These are phyloP conservation scores for Cryptotermes secundus DNA, from an alignment of 1,140 invertebrate species.

Conservation along the genomic window DNA sequence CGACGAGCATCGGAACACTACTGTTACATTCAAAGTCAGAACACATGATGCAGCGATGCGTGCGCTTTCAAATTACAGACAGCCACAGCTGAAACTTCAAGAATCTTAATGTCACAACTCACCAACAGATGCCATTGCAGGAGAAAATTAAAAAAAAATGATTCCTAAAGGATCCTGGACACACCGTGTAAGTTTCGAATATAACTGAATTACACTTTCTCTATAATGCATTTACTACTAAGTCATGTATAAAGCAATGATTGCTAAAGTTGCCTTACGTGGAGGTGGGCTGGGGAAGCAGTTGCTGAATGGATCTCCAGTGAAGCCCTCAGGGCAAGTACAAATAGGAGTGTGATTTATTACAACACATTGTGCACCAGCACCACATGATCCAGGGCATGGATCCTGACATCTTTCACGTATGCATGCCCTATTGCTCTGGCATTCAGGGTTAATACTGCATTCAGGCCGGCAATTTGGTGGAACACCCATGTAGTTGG, in stretches of 20 bases:
- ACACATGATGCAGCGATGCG: too few relatives aligned
- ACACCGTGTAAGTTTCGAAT: too few relatives aligned
- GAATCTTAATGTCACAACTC: too few relatives aligned
- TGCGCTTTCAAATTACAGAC: too few relatives aligned
- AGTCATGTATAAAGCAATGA: neutral
- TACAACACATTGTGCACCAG: conserved; percentile 58
- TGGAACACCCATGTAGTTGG: conserved; percentile 61
- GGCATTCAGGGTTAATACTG: conserved; percentile 68
- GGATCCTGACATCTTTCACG: conserved; percentile 71
- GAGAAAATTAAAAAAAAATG: too few relatives aligned
- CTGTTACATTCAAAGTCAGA: too few relatives aligned
- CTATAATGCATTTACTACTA: neutral
- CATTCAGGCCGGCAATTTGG: conserved; percentile 74
- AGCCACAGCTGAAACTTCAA: too few relatives aligned
- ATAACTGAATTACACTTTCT: neutral
- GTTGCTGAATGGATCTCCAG: conserved; percentile 59
- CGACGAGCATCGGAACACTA: too few relatives aligned
- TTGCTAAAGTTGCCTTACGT: conserved; percentile 43
- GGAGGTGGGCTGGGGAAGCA: conserved; percentile 52
- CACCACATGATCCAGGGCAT: conserved; percentile 71
- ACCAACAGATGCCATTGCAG: too few relatives aligned
- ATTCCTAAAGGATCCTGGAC: too few relatives aligned
- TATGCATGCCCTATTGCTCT: conserved; percentile 67
- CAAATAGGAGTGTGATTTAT: conserved; percentile 59
- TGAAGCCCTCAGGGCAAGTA: conserved; percentile 55